Evolutionary conservation across 2,113 vertebrate species (phyloP).

Genomic region (Corapipo altera): DNA sequence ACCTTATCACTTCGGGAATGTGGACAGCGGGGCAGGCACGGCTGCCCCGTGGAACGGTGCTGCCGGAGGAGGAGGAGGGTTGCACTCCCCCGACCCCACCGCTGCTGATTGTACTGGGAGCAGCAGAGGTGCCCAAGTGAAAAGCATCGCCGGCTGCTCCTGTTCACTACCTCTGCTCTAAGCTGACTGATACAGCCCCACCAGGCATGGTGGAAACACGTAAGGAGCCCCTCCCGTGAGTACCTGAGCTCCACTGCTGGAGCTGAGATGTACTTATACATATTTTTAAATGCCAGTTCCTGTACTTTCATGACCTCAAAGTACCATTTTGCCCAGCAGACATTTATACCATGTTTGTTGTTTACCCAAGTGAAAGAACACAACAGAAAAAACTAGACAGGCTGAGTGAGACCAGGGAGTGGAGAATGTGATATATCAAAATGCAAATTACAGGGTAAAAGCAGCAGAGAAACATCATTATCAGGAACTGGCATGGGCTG

Average conservation of each 20-base stretch:
- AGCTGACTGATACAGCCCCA: neutral
- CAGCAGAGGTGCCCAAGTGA: neutral
- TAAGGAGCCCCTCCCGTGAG: neutral
- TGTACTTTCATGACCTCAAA: constrained; percentile 12
- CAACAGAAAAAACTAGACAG: neutral
- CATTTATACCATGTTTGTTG: constrained; percentile 25
- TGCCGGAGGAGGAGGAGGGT: neutral
- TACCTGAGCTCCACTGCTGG: neutral
- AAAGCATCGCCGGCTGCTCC: neutral
- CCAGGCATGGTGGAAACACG: neutral
- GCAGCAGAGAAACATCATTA: neutral
- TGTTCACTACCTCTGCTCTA: neutral
- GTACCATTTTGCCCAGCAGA: constrained; percentile 54
- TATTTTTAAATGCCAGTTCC: constrained; percentile 35
- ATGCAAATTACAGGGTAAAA: constrained; percentile 2
- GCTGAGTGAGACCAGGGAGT: neutral
- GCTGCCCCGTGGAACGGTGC: neutral
- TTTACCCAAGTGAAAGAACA: constrained; percentile 48
- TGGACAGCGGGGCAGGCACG: neutral
- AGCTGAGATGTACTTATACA: neutral
- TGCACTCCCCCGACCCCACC: neutral
- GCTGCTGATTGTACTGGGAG: neutral
- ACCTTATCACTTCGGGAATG: neutral
- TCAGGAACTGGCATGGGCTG: neutral
- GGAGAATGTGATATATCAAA: neutral